These are phyloP conservation scores for Dysmachus trigonus DNA, from an alignment of 2,888 invertebrate genomes.

Conservation along the genomic window DNA sequence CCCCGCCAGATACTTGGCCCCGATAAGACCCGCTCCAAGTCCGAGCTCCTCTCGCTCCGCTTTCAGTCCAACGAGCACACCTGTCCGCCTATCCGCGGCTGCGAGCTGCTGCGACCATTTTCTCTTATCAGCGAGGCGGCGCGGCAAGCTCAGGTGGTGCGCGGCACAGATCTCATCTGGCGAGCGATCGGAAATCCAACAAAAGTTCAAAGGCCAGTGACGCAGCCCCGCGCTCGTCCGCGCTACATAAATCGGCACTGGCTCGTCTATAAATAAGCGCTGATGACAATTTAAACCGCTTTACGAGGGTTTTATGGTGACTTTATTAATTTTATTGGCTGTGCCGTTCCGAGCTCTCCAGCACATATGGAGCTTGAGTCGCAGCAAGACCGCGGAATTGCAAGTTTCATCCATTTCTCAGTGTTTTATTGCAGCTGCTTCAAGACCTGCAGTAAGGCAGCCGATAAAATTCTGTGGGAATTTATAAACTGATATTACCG, in stretches of 20 bases:
- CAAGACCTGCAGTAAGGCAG: background rate
- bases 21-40: background rate
- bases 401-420: background rate
- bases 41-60: background rate
- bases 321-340: conserved; percentile 34
- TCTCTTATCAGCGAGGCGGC: background rate
- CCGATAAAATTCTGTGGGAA: background rate
- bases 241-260: conserved; percentile 14
- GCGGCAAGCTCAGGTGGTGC: background rate
- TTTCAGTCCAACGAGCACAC: background rate
- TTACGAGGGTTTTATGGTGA: conserved; percentile 17
- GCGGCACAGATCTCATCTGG: background rate
- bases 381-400: background rate
- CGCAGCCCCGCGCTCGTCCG: background rate
- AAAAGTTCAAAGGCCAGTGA: conserved; percentile 19
- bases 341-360: background rate
- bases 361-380: background rate
- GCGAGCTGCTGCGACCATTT: background rate
- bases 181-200: background rate
- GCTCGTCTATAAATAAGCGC: conserved; percentile 28
- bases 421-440: background rate
- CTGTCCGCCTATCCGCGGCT: background rate
- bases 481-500: background rate
- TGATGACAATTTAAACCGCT: conserved; percentile 34
- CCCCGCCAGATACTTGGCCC: background rate